Base-by-base conservation (phyloP, 2,113 vertebrate species). In the Arothron firmamentum region DNA sequence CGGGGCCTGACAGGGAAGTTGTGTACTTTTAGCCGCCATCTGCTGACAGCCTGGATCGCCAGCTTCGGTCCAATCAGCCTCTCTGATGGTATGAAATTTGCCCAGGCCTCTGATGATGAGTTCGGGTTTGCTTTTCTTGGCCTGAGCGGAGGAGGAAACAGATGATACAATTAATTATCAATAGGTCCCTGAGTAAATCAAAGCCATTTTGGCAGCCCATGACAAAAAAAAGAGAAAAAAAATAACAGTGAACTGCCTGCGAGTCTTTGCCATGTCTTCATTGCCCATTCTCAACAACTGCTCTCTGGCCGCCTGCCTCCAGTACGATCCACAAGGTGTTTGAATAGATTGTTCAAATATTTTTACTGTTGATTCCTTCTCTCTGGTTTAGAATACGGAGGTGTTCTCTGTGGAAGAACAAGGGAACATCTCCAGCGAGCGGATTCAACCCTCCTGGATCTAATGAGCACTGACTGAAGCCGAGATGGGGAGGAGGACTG, bases 91-190 rank as follows among this genome's bases (percentile, higher is more conserved):
- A 78, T 65, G 72, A 83, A 85, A 79, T 87, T 70, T 80, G 83
- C 77, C 71, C 80, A 65, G 82, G 82, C 83, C 72, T 83, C 86
- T 85, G 87, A 85, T 86, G 75, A 88, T 76, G 83, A 88, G 86
- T 87, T 78, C 81, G 72, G 80, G 83, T 90, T 88, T 60, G 76
- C 77, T 87, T 88, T 88, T 87, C 80, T 90, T 92, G 90, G 90
- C 90, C 78, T 74, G 79, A 75, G 69, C 19, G 67, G 69, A 82
- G 80, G 86, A 86, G 85, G 83, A 90, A 90, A 88, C 91, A 92
- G 91, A 92, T 91, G 91, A 92, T 89, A 85, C 88, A 83, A 91
- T 92, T 88, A 92, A 92, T 92, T 91, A 92, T 92, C 91, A 85
- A 92, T 92, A 90, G 83, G 79, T 88, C 81, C 85, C 87, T 84